These are phyloP conservation scores for Pseudonaja textilis DNA, from an alignment of 2,113 vertebrate species.

Conservation along the genomic window DNA sequence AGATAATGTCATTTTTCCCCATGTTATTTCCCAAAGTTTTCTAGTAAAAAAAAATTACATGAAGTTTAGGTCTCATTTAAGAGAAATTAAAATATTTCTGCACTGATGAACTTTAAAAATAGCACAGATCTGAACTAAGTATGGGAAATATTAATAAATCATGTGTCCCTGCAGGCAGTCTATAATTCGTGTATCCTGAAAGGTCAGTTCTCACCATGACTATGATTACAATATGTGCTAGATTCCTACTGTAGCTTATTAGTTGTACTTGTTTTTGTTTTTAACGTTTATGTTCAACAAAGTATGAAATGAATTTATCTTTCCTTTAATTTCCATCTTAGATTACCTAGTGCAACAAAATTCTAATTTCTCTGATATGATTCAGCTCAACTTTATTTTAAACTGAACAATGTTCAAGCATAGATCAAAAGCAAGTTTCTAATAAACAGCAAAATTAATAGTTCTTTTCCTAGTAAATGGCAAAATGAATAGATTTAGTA, in stretches of 20 bases:
- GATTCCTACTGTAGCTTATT: conserved; percentile 13
- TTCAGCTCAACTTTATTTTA: not conserved
- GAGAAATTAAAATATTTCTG: conserved; percentile 19
- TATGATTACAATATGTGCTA: conserved; percentile 26
- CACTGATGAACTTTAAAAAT: conserved; percentile 28
- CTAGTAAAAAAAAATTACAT: not conserved
- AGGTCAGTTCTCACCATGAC: conserved; percentile 28
- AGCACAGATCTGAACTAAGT: conserved; percentile 26
- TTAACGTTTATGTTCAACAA: not conserved
- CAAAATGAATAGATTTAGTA: not conserved
- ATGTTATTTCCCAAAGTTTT: not conserved
- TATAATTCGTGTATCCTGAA: conserved; percentile 48
- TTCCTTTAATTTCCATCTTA: not conserved
- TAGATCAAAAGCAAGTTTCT: not conserved
- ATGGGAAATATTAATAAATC: conserved; percentile 48
- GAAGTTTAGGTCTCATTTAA: not conserved
- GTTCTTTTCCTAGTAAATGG: not conserved
- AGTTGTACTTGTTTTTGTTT: not conserved
- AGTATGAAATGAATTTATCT: not conserved
- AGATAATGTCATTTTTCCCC: not conserved
- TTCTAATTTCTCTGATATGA: not conserved
- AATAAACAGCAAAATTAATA: not conserved
- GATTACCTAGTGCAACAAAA: not conserved
- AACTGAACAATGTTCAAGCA: not conserved
- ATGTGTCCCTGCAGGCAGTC: conserved; percentile 49